Base-by-base conservation (phyloP, 2,113 vertebrate species). In the Alexandromys fortis region DNA sequence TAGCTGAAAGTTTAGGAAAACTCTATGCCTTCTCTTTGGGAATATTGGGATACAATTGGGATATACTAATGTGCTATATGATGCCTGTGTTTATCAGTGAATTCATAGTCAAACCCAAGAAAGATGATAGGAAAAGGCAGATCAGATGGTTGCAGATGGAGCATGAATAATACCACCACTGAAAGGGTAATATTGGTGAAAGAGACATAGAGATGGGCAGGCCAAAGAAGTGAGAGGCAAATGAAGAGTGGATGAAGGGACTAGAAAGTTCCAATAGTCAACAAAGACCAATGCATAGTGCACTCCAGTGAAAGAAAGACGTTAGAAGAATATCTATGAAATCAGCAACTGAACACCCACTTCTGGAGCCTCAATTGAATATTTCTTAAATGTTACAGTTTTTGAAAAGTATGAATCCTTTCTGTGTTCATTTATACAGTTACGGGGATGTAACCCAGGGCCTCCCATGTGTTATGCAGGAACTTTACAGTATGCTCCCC, bases 381-480 rank as follows among this genome's bases (percentile, higher is more conserved):
- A 52, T 17, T 33, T 90, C 11, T 65, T 86, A 68, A 75, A 38
- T 68, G 2, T 26, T 49, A 81, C 61, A 75, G 4, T 70, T 38
- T 28, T 61, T 85, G n/a, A 95, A 87, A 96, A 35, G n/a, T 92
- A 63, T 89, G 79, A 94, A 47, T 75, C 6, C 45, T 63, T 42
- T 63, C 17, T 38, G 55, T 26, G 12, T 63, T 38, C 3, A 3
- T 68, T 86, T 49, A 45, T 55, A 19, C 55, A 12, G 13, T 38
- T 55, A 13, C 38, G 24, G 33, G 33, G 3, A 72, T 38, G 72
- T 21, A 87, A n/a, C 7, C 47, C 14, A 88, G 17, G 22, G 3
- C 14, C 70, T 73, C 28, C 49, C 24, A 12, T 1, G 12, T 30
- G 5, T 17, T 89, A 89, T 38, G n/a, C 26, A 28, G 26, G 12